Conservation (phyloP, 2,113 vertebrate genomes). For the Chaetodon trifascialis region DNA sequence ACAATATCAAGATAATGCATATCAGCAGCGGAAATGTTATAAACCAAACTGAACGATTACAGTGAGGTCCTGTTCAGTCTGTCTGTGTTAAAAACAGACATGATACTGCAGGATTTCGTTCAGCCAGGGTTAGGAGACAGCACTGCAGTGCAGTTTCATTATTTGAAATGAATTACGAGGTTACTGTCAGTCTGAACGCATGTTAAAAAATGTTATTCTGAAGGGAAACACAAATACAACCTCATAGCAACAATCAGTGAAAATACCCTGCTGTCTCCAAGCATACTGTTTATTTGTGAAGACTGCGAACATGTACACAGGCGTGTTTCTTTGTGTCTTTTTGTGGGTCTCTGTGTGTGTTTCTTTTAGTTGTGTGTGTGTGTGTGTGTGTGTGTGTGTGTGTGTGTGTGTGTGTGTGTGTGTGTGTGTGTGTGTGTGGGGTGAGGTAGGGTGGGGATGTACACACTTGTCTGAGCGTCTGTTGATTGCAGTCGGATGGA, state of each 20-base stretch:
- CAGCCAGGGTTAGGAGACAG: no score
- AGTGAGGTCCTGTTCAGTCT: no score
- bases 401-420: not conserved
- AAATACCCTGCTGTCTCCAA: not conserved
- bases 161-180: not conserved
- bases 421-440: constrained; percentile 6
- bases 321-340: not conserved
- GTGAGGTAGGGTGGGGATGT: not conserved
- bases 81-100: no score
- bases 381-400: constrained; percentile 3
- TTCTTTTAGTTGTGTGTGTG: no score
- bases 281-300: not conserved
- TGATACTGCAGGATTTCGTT: no score
- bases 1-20: no score
- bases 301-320: not conserved
- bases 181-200: not conserved
- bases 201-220: not conserved
- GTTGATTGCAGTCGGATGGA: constrained; percentile 70
- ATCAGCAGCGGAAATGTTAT: no score
- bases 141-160: not conserved
- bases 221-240: not conserved
- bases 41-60: no score
- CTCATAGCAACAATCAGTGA: not conserved
- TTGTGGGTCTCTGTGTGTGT: not conserved
- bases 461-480: constrained; percentile 29